Evolutionary conservation across 2,113 vertebrate species (phyloP).

Genomic region (Xiphophorus maculatus): DNA sequence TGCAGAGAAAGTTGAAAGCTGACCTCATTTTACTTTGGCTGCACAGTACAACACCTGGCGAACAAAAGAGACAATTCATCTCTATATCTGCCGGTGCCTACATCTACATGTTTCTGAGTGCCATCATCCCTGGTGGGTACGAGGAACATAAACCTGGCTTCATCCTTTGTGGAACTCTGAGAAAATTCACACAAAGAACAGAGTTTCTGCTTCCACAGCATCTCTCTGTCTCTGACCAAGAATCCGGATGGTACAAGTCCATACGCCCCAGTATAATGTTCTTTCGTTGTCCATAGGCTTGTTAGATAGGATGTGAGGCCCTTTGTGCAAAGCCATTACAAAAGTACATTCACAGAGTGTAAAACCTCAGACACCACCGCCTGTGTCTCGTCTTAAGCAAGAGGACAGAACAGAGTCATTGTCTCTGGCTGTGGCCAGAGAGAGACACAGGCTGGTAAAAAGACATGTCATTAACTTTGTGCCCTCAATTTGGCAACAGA

Average conservation of each 20-base stretch:
- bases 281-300: slow-evolving; percentile 66
- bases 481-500: slow-evolving; percentile 51
- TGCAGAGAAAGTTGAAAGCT: slow-evolving; percentile 41
- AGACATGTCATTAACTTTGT: slow-evolving; percentile 66
- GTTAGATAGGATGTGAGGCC: slow-evolving; percentile 69
- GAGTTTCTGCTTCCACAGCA: slow-evolving; percentile 52
- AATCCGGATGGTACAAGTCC: slow-evolving; percentile 70
- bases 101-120: slow-evolving; percentile 32
- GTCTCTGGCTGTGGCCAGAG: slow-evolving; percentile 42
- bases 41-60: slow-evolving; percentile 45
- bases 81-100: slow-evolving; percentile 24
- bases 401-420: slow-evolving; percentile 66
- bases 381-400: slow-evolving; percentile 53
- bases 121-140: slow-evolving; percentile 42
- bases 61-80: slow-evolving; percentile 49
- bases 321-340: slow-evolving; percentile 71
- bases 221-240: slow-evolving; percentile 63
- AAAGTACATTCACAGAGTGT: slow-evolving; percentile 71
- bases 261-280: slow-evolving; percentile 70
- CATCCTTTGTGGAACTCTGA: slow-evolving; percentile 45
- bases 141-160: slow-evolving; percentile 50
- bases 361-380: slow-evolving; percentile 58
- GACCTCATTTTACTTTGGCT: slow-evolving; percentile 52
- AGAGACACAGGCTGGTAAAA: slow-evolving; percentile 51
- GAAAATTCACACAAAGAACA: slow-evolving; percentile 52